Conservation (phyloP, 2,797 vertebrate species). For the Sparus aurata region DNA sequence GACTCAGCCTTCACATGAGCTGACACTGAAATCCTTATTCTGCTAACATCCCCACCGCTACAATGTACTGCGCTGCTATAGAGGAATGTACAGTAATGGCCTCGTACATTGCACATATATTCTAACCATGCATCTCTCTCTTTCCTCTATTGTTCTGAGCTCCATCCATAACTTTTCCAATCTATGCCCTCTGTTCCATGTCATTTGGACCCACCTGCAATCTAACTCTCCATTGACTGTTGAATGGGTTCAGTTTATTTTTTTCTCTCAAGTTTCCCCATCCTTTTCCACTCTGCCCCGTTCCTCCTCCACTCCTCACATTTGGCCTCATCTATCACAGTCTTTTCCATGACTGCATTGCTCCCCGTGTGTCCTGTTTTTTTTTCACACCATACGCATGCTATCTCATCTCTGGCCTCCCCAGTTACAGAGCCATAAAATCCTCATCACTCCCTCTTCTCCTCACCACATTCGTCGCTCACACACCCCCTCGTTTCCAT, state of each 20-base stretch:
- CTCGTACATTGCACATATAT: constrained; percentile 10
- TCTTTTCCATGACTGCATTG: constrained; percentile 61
- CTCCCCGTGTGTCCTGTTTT: constrained; percentile 29
- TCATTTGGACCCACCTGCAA: constrained; percentile 42
- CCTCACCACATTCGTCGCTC: constrained; percentile 60
- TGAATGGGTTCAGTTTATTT: constrained; percentile 52
- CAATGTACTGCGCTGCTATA: neutral
- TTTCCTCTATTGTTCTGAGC: constrained; percentile 12
- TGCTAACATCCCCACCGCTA: neutral
- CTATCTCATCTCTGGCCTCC: constrained; percentile 55
- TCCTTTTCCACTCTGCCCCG: constrained; percentile 25
- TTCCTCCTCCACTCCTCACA: constrained; percentile 26
- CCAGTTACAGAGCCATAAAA: constrained; percentile 51
- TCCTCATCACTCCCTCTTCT: constrained; percentile 50
- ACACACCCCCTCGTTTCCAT: constrained; percentile 47
- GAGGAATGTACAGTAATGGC: constrained; percentile 21
- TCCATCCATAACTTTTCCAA: constrained; percentile 40
- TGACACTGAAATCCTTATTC: neutral
- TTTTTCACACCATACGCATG: constrained; percentile 14
- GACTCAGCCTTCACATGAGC: constrained; percentile 14
- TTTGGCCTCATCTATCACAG: constrained; percentile 61
- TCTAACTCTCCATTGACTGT: constrained; percentile 24
- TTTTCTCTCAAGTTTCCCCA: constrained; percentile 26
- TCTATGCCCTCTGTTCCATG: constrained; percentile 38
- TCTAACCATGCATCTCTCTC: neutral